Evolutionary conservation across 2,888 invertebrate species (phyloP), one percentile per base, ranked within the genome.

Genomic region (Sicus ferrugineus): DNA sequence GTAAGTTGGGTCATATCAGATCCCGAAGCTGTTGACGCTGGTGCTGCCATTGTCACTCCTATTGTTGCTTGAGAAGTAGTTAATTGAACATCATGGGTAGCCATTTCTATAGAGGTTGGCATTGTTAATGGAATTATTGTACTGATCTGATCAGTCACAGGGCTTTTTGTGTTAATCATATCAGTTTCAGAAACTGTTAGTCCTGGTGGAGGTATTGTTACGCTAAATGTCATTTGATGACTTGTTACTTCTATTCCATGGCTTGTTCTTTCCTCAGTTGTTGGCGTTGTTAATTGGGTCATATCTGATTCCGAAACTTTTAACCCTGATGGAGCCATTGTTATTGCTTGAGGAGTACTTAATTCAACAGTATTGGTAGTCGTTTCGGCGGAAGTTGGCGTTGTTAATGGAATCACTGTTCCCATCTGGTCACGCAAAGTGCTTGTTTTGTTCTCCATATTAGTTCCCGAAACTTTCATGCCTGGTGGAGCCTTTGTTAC

Each of bases 21-120:
- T 28, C 34, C 28, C 34, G 68, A 30, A n/a, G 66, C 46, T 46
- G 54, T 54, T 21, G 67, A 42, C 21, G 16, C 54, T 46, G 28
- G 19, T 31, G 34, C 14, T 54, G 68, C 42, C 3, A 50, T 61
- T 52, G 61, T 50, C n/a, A 11, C 3, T 14, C n/a, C n/a, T n/a
- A n/a, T n/a, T n/a, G n/a, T n/a, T n/a, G n/a, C n/a, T n/a, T n/a
- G n/a, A n/a, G n/a, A n/a, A n/a, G n/a, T n/a, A n/a, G n/a, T n/a
- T n/a, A n/a, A n/a, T n/a, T n/a, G n/a, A n/a, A n/a, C n/a, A n/a
- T n/a, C n/a, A n/a, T n/a, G n/a, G n/a, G 11, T 6, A 42, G 11
- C n/a, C n/a, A 16, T 42, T 3, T 42, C 42, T 42, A 14, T 9
- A 42, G 42, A 42, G 11, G n/a, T 9, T 42, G 42, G 42, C 42